Evolutionary conservation across 2,113 vertebrate genomes (phyloP), one percentile per base, ranked within the genome.

Genomic region (Mormyrus lacerda): DNA sequence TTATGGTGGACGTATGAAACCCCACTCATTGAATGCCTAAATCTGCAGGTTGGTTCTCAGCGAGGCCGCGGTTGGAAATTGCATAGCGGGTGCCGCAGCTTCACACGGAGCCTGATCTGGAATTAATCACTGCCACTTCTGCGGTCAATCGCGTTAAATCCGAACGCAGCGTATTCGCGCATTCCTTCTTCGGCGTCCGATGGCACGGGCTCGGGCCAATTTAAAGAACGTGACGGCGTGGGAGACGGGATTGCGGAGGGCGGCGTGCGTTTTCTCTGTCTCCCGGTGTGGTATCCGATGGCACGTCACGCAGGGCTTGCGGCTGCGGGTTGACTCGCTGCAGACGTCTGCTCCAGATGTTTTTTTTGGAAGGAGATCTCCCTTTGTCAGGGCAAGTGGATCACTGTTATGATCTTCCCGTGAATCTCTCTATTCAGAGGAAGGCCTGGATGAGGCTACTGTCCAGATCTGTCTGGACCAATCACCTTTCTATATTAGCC

Each of bases 141-240:
- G 86, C 27, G 92, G 89, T 89, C 92, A 87, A 90, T 92, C 90
- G 92, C 88, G 91, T 93, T 94, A 90, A 69, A 69, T 92, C 90
- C 85, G 90, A 92, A 76, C 88, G 24, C 84, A 55, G 24, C 92
- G 89, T 92, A 92, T 93, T 94, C 90, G 91, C 91, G 91, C 84
- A 79, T 0, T 88, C 91, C 93, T 92, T 31, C 10, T 13, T 90
- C 92, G 92, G 92, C 92, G 90, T n/a, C 91, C 91, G 87, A n/a
- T 47, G 82, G 44, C 24, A n/a, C 19, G 24, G 21, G 82, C 42
- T n/a, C 19, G 21, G 39, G 91, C 91, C 92, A 92, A 87, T 89
- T 87, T 90, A 35, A 65, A 24, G 44, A 15, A 44, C 31, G 42
- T 24, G n/a, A 47, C 51, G 24, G 83, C 19, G 83, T 47, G 82